These are phyloP conservation scores for Epizoanthus scotinus DNA, from an alignment of 92 coral and sea anemone species.

Conservation along the genomic window DNA sequence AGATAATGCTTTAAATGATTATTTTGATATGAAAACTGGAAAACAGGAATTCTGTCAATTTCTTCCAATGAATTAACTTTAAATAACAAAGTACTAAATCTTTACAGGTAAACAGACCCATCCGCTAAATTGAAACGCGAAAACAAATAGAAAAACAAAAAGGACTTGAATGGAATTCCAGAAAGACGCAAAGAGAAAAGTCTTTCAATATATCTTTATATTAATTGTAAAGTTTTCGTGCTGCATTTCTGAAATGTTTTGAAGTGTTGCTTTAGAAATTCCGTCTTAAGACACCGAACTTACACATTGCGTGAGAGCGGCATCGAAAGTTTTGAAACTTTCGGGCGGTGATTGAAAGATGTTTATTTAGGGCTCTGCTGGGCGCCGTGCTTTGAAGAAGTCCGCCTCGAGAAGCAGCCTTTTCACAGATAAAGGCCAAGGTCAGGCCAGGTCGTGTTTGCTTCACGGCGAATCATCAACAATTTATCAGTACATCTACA, in stretches of 20 bases:
- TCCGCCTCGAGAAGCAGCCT: slow-evolving; percentile 24
- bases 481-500: slow-evolving; percentile 1
- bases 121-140: not conserved
- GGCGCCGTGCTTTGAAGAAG: slow-evolving; percentile 41
- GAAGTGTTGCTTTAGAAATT: not conserved
- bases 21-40: not conserved
- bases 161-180: not conserved
- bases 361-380: slow-evolving; percentile 34
- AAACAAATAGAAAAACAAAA: not conserved
- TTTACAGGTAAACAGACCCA: not conserved
- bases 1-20: not conserved
- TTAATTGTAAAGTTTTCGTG: not conserved
- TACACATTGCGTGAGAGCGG: slow-evolving; percentile 44
- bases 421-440: slow-evolving; percentile 22
- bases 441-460: slow-evolving; percentile 22
- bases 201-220: not conserved
- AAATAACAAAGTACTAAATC: not conserved
- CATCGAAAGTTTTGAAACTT: slow-evolving; percentile 37
- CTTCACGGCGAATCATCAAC: slow-evolving; percentile 1
- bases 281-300: not conserved
- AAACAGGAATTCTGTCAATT: not conserved
- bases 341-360: slow-evolving; percentile 24
- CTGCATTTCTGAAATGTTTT: not conserved
- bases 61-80: not conserved
- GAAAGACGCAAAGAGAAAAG: not conserved